Evolutionary conservation across 2,113 vertebrate genomes (phyloP).

Genomic region (Chinchilla lanigera): DNA sequence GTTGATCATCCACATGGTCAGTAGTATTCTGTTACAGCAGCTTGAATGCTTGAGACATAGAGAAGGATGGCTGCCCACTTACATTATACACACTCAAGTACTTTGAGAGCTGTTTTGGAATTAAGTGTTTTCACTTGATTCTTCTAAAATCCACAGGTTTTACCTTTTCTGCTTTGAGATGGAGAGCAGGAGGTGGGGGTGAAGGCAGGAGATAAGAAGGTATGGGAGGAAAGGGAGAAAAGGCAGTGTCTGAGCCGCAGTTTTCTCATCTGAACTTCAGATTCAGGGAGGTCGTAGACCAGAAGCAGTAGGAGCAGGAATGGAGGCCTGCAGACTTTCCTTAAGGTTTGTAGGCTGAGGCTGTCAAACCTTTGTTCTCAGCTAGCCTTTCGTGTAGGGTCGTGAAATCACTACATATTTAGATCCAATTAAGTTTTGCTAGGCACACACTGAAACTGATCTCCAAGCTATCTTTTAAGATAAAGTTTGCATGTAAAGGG

Average conservation of each 20-base stretch:
- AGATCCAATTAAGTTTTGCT: not conserved
- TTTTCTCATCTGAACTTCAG: not conserved
- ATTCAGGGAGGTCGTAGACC: accelerated
- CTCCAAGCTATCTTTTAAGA: not conserved
- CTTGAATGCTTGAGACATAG: too few species aligned
- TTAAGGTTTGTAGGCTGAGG: not conserved
- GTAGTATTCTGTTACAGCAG: too few species aligned
- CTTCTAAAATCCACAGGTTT: not conserved
- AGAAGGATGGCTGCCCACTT: too few species aligned
- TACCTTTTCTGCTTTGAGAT: not conserved
- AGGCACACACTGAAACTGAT: not conserved
- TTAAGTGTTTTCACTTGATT: not conserved
- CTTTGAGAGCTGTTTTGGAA: not conserved
- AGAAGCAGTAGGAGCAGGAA: accelerated
- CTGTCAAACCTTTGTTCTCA: not conserved
- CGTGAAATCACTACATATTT: not conserved
- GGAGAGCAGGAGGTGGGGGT: not conserved
- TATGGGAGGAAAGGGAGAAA: too few species aligned
- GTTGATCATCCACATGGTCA: not conserved
- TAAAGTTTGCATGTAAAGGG: not conserved
- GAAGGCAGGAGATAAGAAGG: not conserved
- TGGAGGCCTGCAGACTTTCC: not conserved
- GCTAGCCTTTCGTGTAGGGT: not conserved
- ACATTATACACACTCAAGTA: too few species aligned
- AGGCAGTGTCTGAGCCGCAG: too few species aligned